phyloP scores from a whole-genome alignment of 2,888 invertebrate genomes.

The Priocnemis perturbator region DNA sequence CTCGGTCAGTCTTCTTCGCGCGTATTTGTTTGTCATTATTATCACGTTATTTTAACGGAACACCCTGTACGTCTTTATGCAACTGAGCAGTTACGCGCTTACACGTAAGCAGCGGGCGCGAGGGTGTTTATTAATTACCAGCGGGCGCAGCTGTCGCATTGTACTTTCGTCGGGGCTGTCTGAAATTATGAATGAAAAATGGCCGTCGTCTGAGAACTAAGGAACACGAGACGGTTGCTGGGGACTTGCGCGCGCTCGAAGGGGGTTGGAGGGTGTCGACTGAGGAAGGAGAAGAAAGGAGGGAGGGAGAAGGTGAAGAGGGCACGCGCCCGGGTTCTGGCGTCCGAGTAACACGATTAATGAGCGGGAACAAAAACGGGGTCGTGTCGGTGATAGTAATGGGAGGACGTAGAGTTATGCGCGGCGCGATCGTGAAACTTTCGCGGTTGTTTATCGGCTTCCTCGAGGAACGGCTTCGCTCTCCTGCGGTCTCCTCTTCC shows the following conservation, averaged over 20 bases:
- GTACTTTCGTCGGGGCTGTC: constrained; percentile 4
- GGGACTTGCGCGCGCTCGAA: too few relatives aligned
- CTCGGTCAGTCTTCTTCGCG: too few relatives aligned
- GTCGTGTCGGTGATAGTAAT: constrained; percentile 19
- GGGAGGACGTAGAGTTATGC: constrained; percentile 19
- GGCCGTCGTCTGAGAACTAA: not conserved
- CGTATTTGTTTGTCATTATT: too few relatives aligned
- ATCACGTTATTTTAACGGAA: too few relatives aligned
- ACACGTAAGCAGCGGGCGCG: constrained; percentile 8
- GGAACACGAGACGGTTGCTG: not conserved
- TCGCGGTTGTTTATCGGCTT: constrained; percentile 32
- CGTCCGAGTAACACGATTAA: constrained; percentile 22
- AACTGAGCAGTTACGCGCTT: too few relatives aligned
- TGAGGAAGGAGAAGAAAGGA: not conserved
- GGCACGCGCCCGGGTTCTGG: constrained; percentile 1
- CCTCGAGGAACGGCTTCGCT: not conserved
- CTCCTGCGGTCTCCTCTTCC: not conserved
- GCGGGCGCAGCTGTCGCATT: too few relatives aligned
- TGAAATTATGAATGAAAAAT: constrained; percentile 31
- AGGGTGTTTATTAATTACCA: not conserved
- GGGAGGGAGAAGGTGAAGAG: not conserved
- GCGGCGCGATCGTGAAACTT: constrained; percentile 27
- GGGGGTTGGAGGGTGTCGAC: too few relatives aligned
- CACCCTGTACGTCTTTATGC: too few relatives aligned
- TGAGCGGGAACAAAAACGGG: constrained; percentile 22